phyloP scores from a whole-genome alignment of 35 echinoderm and acorn worm species.

The Heliocidaris tuberculata region DNA sequence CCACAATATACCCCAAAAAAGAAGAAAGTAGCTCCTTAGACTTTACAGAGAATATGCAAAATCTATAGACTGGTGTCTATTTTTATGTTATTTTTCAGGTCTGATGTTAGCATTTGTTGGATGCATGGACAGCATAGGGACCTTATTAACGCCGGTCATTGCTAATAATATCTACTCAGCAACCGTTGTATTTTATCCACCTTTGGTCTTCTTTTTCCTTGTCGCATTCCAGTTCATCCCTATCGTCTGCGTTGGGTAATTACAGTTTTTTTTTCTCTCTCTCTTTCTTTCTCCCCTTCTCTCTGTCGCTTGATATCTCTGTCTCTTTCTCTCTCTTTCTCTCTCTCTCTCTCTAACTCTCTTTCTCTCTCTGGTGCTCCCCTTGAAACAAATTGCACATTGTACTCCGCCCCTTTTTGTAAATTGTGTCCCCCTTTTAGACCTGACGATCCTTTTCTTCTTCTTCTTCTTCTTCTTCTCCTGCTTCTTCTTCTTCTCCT shows the following conservation, averaged over 20 bases:
- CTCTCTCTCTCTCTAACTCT: no score
- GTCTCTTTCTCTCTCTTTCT: neutral
- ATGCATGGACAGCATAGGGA: neutral
- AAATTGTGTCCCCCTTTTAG: no score
- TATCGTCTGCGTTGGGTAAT: neutral
- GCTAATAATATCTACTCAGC: conserved; percentile 5
- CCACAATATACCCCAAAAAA: neutral
- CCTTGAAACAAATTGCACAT: no score
- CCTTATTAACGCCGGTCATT: neutral
- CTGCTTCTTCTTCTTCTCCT: no score
- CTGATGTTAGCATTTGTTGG: conserved; percentile 14
- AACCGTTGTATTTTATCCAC: neutral
- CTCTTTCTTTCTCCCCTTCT: neutral
- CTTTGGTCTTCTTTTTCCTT: conserved; percentile 1
- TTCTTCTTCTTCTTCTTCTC: no score
- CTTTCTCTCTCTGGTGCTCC: no score
- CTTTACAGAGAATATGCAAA: neutral
- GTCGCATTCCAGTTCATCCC: neutral
- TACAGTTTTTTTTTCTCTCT: neutral
- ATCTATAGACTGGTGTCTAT: neutral
- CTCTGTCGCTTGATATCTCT: neutral
- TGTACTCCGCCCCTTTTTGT: no score
- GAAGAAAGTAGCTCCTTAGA: neutral
- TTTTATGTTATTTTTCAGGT: neutral
- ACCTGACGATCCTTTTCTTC: no score